These are phyloP conservation scores for Panorpa germanica DNA, from an alignment of 2,888 invertebrate genomes.

Conservation along the genomic window DNA sequence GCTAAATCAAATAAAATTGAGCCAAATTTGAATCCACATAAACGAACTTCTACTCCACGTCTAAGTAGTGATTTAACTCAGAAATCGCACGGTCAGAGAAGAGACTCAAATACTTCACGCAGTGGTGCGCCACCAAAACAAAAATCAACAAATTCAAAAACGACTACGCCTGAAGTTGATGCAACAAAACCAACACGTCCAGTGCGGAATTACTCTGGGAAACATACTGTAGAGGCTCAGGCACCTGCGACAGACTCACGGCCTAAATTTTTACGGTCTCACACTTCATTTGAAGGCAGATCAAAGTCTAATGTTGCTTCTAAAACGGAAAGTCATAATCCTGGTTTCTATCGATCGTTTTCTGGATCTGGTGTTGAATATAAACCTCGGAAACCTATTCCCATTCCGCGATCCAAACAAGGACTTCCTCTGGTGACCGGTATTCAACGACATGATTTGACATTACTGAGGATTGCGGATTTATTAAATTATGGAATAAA, in stretches of 20 bases:
- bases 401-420: slow-evolving; percentile 28
- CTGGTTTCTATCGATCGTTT: too few relatives aligned
- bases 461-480: slow-evolving; percentile 55
- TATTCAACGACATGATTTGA: slow-evolving; percentile 54
- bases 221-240: too few relatives aligned
- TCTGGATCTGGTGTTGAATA: too few relatives aligned
- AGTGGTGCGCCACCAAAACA: slow-evolving; percentile 1
- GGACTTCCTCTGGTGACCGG: slow-evolving; percentile 52
- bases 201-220: too few relatives aligned
- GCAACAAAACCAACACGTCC: background rate
- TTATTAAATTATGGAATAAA: slow-evolving; percentile 46
- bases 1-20: slow-evolving; percentile 13
- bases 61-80: too few relatives aligned
- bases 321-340: too few relatives aligned
- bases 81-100: too few relatives aligned
- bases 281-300: slow-evolving; percentile 24
- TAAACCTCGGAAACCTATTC: slow-evolving; percentile 13
- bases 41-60: too few relatives aligned
- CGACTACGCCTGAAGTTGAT: background rate
- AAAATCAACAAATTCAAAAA: background rate
- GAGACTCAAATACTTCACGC: slow-evolving; percentile 1
- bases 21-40: too few relatives aligned
- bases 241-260: too few relatives aligned
- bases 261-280: slow-evolving; percentile 24
- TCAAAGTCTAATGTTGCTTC: too few relatives aligned